Evolutionary conservation across 2,888 invertebrate species (phyloP).

Genomic region (Cosmopolites sordidus): DNA sequence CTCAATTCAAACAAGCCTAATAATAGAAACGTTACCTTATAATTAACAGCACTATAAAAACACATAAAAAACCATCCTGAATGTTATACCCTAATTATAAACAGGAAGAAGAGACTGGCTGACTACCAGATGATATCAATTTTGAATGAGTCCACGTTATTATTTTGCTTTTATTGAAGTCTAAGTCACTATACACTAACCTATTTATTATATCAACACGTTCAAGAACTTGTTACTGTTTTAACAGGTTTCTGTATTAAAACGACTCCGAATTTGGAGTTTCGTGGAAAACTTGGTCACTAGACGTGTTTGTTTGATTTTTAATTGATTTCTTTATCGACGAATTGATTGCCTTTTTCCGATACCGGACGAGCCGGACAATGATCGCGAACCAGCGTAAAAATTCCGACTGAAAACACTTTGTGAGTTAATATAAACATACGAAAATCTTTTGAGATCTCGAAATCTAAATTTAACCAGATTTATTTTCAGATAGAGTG

Average conservation of each 20-base stretch:
- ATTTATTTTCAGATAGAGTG: constrained; percentile 40
- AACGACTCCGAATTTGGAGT: not conserved
- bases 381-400: constrained; percentile 18
- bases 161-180: not conserved
- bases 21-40: constrained; percentile 1
- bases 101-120: not conserved
- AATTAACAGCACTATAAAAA: not conserved
- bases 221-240: not conserved
- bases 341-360: not conserved
- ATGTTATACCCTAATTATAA: not conserved
- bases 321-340: too few species aligned
- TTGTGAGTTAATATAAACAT: constrained; percentile 24
- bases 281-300: too few species aligned
- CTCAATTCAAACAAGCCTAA: not conserved
- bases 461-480: constrained; percentile 43
- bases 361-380: not conserved
- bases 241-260: not conserved
- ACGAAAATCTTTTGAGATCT: constrained; percentile 37
- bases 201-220: not conserved
- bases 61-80: too few species aligned
- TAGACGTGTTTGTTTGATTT: too few species aligned
- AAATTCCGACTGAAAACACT: constrained; percentile 25
- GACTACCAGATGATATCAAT: not conserved
- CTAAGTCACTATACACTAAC: not conserved
- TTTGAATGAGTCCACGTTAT: not conserved